Evolutionary conservation across 2,888 invertebrate genomes (phyloP), one percentile per base, ranked within the genome.

Genomic region (Euzophera pinguis): DNA sequence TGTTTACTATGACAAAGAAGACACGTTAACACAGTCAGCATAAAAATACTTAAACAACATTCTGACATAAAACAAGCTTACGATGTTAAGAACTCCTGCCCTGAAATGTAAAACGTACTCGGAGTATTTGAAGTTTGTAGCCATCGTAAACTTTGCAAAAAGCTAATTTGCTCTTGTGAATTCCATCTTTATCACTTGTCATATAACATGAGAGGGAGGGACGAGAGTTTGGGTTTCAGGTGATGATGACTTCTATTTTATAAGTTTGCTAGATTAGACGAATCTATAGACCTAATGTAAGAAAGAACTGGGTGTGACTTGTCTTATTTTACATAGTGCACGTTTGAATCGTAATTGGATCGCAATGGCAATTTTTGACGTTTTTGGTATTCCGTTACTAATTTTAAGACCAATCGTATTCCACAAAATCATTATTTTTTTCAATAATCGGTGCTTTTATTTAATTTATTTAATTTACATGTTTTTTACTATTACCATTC

Each of bases 171-270:
- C 51, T 51, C 49, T 29, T 16, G 22, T 45, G 47, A 55, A 53
- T 48, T 13, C 52, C 51, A 55, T 57, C 58, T 62, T 62, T 62
- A 62, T 62, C 58, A 57, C 61, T 52, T 52, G 53, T 39, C 51
- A 53, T 57, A 56, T 45, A 48, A 35, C 29, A 32, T 41, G 62
- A 59, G 53, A 51, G 54, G 53, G 60, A 60, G 48, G 51, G 53
- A 59, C 22, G 54, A 57, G 54, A 47, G 47, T 57, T 58, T 47
- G 14, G 47, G 55, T 56, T 34, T 54, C 53, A 47, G 58, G 10
- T 7, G 16, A 16, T 39, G 16, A 39, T 9, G 16, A 16, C 39
- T 39, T 39, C n/a, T 14, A 14, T 1, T 1, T 16, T 7, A 22
- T 5, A 32, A 32, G 32, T 10, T 1, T 9, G 7, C 10, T 32